Evolutionary conservation across 2,113 vertebrate genomes (phyloP), one percentile per base, ranked within the genome.

Genomic region (Danio rerio): DNA sequence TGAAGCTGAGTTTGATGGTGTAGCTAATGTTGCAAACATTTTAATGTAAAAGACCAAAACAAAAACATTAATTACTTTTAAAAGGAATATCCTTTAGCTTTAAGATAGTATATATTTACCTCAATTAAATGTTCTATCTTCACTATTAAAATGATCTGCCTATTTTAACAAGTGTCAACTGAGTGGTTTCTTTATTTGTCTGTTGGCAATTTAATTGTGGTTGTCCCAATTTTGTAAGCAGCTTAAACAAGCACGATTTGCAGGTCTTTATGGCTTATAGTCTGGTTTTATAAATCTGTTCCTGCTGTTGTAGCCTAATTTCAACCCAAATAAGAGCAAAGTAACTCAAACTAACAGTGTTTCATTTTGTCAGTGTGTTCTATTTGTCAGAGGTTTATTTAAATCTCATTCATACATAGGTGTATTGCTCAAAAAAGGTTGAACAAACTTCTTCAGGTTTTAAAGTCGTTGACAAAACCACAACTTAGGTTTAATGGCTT

Each of bases 221-320:
- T 43, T 66, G 15, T 9, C 40, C 62, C 40, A n/a, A 59, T 21
- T 59, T 59, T 66, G 15, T 42, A 63, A 43, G 62, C 62, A 65
- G 40, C 40, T 43, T 6, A 18, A 18, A 4, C 10, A n/a, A 66
- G 15, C 53, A n/a, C 16, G 53, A 66, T 40, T 16, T 66, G 8
- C 2, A 43, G 63, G 13, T 66, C 40, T 43, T 43, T n/a, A n/a
- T 9, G 15, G 62, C 40, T 65, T 9, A 43, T 66, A 16, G 15
- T 56, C 53, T 56, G 63, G 40, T 43, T 66, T 66, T 66, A 66
- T 66, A 66, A 43, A n/a, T 43, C 63, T 9, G 40, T 66, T 40
- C 5, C 15, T 66, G 63, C 8, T 66, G n/a, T 43, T 43, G 40
- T 43, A 15, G 31, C 31, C 31, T 31, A 31, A 43, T 42, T 40